Evolutionary conservation across 2,888 invertebrate species (phyloP), one percentile per base, ranked within the genome.

Genomic region (Callimorpha dominula): DNA sequence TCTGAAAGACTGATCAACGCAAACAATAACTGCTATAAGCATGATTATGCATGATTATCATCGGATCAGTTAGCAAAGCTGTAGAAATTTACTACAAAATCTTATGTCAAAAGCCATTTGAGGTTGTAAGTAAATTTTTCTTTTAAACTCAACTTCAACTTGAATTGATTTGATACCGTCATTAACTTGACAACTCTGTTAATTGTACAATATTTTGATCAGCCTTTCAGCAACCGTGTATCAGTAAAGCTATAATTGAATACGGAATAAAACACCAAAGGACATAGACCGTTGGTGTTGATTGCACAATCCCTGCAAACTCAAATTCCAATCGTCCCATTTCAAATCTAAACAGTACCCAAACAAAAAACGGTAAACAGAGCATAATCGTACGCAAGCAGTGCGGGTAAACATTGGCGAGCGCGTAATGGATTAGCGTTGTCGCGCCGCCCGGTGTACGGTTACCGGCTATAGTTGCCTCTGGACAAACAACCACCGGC

Each of bases 381-480:
- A 74, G 84, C 88, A 85, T 89, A 89, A 88, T 88, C 89, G 85
- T 84, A 85, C 86, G 89, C 87, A 88, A 88, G 84, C 87, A 85
- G 84, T 81, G 82, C 81, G 83, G 76, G 85, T 86, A 89, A 90
- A 90, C 88, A 90, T 89, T 89, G 87, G 82, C 76, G 78, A 73
- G 79, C 84, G 84, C 88, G 90, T 93, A 93, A 93, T 92, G 92
- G 92, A 92, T 91, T 91, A 92, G 91, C 88, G 89, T 77, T 92
- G 92, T 92, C 85, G 87, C 88, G 82, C 78, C 86, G 87, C 81
- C 83, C 81, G 86, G 88, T 89, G 86, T 92, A 85, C 85, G 86
- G 86, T 92, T 92, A 88, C 92, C 86, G 72, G 50, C 74, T 78
- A 12, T 60, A 60, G 60, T 68, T 60, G 68, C 60, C 81, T 83